Evolutionary conservation across 2,888 invertebrate genomes (phyloP).

Genomic region (Sphaerophoria rueppellii): DNA sequence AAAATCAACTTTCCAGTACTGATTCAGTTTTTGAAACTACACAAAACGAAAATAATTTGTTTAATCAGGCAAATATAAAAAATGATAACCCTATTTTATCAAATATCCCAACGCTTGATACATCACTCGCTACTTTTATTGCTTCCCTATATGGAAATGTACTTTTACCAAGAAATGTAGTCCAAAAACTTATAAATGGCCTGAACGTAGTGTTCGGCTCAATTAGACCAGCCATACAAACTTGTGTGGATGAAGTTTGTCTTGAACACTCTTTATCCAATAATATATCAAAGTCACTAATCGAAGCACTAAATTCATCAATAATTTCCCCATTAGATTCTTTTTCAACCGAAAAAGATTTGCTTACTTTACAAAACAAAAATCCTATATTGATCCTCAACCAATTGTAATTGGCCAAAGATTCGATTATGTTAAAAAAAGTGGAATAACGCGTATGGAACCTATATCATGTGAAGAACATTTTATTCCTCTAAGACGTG

Average conservation of each 20-base stretch:
- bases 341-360: slow-evolving; percentile 7
- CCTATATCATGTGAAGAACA: slow-evolving; percentile 2
- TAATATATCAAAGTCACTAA: background rate
- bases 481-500: slow-evolving; percentile 7
- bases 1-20: background rate
- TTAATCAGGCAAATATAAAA: background rate
- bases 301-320: background rate
- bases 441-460: background rate
- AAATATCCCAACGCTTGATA: background rate
- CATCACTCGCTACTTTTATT: background rate
- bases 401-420: background rate
- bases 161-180: background rate
- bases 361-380: background rate
- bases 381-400: background rate
- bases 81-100: background rate
- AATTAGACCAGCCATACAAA: background rate
- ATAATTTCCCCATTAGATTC: background rate
- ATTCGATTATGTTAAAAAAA: background rate
- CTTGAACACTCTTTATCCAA: background rate
- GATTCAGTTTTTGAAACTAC: background rate
- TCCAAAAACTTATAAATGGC: background rate
- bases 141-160: background rate
- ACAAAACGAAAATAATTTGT: background rate
- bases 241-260: background rate
- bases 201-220: background rate